Evolutionary conservation across 2,113 vertebrate species (phyloP).

Genomic region (Corydoras sp.): DNA sequence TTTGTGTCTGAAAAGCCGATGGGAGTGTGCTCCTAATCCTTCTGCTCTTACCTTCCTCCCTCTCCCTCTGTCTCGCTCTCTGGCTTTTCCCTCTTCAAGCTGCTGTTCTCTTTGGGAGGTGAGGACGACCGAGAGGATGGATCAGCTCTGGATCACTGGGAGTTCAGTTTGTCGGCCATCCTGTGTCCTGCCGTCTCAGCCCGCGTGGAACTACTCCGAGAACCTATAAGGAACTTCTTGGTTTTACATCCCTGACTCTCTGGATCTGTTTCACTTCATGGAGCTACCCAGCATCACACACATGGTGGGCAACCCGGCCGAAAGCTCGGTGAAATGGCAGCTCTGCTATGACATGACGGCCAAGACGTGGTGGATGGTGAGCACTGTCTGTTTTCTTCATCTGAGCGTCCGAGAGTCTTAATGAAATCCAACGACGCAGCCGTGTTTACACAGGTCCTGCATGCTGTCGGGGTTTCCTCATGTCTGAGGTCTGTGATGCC

Average conservation of each 20-base stretch:
- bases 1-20: constrained; percentile 14
- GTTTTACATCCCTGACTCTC: not conserved
- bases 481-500: too few relatives aligned
- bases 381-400: constrained; percentile 44
- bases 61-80: constrained; percentile 50
- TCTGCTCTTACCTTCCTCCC: constrained; percentile 32
- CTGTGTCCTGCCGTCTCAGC: constrained; percentile 2
- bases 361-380: constrained; percentile 95
- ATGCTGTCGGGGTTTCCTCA: too few relatives aligned
- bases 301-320: constrained; percentile 23
- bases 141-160: constrained; percentile 19
- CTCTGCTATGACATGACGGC: constrained; percentile 80
- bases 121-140: constrained; percentile 38
- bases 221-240: constrained; percentile 26
- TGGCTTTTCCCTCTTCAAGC: constrained; percentile 34
- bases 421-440: too few relatives aligned
- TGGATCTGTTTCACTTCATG: constrained; percentile 40
- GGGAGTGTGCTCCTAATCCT: constrained; percentile 12
- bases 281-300: constrained; percentile 44
- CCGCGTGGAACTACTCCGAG: constrained; percentile 25
- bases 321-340: constrained; percentile 79
- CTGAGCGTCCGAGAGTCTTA: too few relatives aligned
- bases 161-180: constrained; percentile 6
- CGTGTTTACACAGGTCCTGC: too few relatives aligned
- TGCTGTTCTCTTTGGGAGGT: constrained; percentile 31